A percentile compares a stretch with the other conserved stretches of the same genome.
phyloP scores from a whole-genome alignment of 2,113 vertebrate genomes.

The Labrus mixtus region DNA sequence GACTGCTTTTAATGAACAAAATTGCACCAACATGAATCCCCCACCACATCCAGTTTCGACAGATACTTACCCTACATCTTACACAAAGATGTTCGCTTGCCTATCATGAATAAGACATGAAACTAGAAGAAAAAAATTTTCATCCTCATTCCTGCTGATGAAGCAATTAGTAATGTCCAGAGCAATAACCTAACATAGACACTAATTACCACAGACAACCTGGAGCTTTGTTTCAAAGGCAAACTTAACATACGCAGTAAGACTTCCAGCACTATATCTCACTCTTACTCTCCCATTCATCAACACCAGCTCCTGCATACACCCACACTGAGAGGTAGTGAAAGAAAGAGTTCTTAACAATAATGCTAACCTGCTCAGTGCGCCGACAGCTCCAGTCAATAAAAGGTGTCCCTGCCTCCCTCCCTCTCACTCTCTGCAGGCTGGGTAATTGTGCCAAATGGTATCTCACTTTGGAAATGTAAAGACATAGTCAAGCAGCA shows the following conservation, averaged over 20 bases:
- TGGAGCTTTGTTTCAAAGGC: slow-evolving; percentile 31
- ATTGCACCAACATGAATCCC: neutral
- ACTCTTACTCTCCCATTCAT: slow-evolving; percentile 32
- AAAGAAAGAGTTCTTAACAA: slow-evolving; percentile 42
- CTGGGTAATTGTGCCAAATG: slow-evolving; percentile 42
- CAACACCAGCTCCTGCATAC: slow-evolving; percentile 51
- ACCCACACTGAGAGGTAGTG: slow-evolving; percentile 36
- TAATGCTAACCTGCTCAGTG: slow-evolving; percentile 45
- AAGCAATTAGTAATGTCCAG: slow-evolving; percentile 65
- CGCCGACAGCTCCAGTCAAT: slow-evolving; percentile 34
- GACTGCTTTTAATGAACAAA: neutral
- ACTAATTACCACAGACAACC: slow-evolving; percentile 72
- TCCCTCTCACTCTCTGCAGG: neutral
- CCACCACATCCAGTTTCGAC: neutral
- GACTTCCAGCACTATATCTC: slow-evolving; percentile 14
- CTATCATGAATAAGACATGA: neutral
- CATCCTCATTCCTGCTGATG: slow-evolving; percentile 36
- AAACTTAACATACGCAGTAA: slow-evolving; percentile 32
- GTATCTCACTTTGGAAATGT: slow-evolving; percentile 14
- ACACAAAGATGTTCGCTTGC: neutral
- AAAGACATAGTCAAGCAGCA: slow-evolving; percentile 7
- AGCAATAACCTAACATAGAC: slow-evolving; percentile 68
- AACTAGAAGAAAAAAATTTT: slow-evolving; percentile 4
- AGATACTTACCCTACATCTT: neutral
- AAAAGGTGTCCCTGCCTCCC: slow-evolving; percentile 26